Conservation (phyloP, 2,113 vertebrate genomes). For the Plestiodon gilberti region DNA sequence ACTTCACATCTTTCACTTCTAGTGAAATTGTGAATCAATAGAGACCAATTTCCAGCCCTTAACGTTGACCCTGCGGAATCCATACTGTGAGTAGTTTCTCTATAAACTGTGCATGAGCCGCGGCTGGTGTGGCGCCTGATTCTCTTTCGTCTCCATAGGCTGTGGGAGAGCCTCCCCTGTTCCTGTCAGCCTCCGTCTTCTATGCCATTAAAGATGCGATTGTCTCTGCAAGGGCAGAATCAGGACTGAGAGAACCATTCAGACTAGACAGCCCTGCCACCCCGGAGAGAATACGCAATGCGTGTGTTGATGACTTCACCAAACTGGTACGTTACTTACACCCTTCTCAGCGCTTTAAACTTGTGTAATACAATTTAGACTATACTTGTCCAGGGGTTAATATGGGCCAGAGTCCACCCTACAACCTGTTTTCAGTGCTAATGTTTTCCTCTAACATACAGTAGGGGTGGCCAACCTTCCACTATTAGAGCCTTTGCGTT, state of each 20-base stretch:
- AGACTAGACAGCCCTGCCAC: slow-evolving; percentile 93
- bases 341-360: background rate
- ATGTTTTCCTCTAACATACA: background rate
- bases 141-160: slow-evolving; percentile 76
- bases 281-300: slow-evolving; percentile 90
- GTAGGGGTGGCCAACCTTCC: background rate
- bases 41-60: background rate
- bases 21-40: background rate
- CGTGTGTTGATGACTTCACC: slow-evolving; percentile 90
- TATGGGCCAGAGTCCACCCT: background rate
- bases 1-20: too few species aligned
- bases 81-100: background rate
- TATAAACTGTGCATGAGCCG: background rate
- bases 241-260: slow-evolving; percentile 76
- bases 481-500: too few species aligned
- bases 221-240: slow-evolving; percentile 73
- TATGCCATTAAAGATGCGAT: slow-evolving; percentile 95
- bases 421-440: background rate
- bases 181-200: slow-evolving; percentile 92
- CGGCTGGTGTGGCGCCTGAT: slow-evolving; percentile 4
- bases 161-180: slow-evolving; percentile 94
- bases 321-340: slow-evolving; percentile 79
- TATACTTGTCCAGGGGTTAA: background rate
- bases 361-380: background rate
- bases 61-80: background rate